Evolutionary conservation across 2,113 vertebrate species (phyloP).

Genomic region (Dendrocopos noguchii): DNA sequence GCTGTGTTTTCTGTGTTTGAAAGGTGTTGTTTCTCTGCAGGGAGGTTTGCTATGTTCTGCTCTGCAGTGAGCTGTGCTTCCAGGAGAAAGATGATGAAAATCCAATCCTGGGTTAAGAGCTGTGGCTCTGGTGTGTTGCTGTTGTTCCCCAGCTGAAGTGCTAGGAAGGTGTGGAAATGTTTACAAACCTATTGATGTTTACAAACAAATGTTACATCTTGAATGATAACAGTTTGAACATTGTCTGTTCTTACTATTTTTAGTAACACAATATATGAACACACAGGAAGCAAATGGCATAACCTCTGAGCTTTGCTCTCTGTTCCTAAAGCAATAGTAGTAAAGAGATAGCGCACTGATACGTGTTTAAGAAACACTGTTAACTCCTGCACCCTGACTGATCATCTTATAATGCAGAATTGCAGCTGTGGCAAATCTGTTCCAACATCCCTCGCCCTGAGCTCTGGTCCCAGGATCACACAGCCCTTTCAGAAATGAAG

Average conservation of each 20-base stretch:
- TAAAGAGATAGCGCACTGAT: not conserved
- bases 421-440: not conserved
- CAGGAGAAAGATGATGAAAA: not conserved
- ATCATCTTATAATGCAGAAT: not conserved
- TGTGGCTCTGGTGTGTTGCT: not conserved
- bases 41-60: not conserved
- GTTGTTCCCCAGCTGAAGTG: not conserved
- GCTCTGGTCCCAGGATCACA: not conserved
- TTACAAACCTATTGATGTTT: not conserved
- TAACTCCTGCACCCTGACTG: not conserved
- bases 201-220: not conserved
- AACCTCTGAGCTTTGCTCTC: not conserved
- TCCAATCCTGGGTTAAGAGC: not conserved
- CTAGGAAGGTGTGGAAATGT: not conserved
- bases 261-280: not conserved
- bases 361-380: not conserved
- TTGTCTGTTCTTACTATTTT: not conserved
- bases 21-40: not conserved
- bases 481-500: not conserved
- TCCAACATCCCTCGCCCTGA: not conserved
- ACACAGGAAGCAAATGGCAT: not conserved
- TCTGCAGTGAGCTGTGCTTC: not conserved
- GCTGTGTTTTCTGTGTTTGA: not conserved
- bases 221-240: not conserved
- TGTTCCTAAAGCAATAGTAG: not conserved